A percentile compares a stretch with the other conserved stretches of the same genome.
phyloP scores from a whole-genome alignment of 2,797 vertebrate species.

The Falco berigora region DNA sequence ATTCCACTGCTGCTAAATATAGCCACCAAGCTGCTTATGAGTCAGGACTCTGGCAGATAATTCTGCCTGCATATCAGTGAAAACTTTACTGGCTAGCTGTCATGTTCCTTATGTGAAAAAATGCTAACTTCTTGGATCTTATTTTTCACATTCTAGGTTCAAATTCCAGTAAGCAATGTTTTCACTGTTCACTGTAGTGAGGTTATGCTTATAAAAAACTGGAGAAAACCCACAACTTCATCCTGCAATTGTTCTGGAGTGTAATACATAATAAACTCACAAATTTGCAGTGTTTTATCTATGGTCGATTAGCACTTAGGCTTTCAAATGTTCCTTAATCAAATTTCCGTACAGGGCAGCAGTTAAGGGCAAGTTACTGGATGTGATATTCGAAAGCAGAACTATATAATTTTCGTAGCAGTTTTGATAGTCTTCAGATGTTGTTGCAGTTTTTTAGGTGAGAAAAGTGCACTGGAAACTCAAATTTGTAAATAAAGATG shows the following conservation, averaged over 20 bases:
- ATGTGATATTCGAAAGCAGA: background rate
- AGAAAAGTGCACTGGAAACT: background rate
- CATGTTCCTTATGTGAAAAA: constrained; percentile 3
- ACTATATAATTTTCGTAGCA: background rate
- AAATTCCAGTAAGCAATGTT: constrained; percentile 19
- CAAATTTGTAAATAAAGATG: constrained; percentile 18
- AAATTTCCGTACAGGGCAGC: constrained; percentile 4
- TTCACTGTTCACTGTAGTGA: background rate
- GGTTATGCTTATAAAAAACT: constrained; percentile 8
- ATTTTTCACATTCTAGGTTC: background rate
- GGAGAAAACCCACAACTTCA: background rate
- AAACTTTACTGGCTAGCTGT: constrained; percentile 7
- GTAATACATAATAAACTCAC: background rate
- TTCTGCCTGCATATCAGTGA: constrained; percentile 20
- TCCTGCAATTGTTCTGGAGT: background rate
- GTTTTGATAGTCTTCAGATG: background rate
- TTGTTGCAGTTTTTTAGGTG: background rate
- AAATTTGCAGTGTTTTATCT: background rate
- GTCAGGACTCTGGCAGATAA: constrained; percentile 46
- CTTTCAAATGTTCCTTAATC: constrained; percentile 13
- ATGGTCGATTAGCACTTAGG: constrained; percentile 27
- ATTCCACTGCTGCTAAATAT: constrained; percentile 46
- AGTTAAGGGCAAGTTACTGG: constrained; percentile 21
- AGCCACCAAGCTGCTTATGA: constrained; percentile 52
- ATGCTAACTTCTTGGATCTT: background rate